phyloP scores from a whole-genome alignment of 2,797 vertebrate genomes.

The Vireo griseus region DNA sequence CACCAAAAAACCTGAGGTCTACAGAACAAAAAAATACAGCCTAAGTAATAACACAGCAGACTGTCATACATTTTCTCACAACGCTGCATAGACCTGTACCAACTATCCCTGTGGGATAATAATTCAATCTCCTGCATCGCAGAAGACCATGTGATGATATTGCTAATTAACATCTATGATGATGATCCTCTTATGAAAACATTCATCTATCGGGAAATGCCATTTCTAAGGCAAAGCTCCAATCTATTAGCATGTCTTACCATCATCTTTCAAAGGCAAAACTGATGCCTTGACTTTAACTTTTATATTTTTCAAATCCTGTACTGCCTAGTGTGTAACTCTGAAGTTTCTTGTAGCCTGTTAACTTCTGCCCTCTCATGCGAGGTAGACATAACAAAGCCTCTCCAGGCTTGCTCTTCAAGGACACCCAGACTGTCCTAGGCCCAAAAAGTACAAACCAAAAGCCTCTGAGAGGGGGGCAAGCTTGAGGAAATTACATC shows the following conservation, averaged over 20 bases:
- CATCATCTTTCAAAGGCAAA: neutral
- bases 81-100: neutral
- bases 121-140: neutral
- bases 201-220: neutral
- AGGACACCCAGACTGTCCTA: no score
- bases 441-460: no score
- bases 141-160: neutral
- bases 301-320: no score
- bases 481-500: no score
- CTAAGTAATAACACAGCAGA: neutral
- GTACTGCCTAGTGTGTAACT: no score
- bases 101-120: neutral
- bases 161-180: conserved; percentile 11
- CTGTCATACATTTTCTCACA: neutral
- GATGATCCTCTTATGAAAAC: neutral
- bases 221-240: neutral
- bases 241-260: neutral
- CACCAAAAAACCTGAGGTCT: neutral
- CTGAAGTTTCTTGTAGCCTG: no score
- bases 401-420: no score
- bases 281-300: no score
- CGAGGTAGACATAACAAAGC: no score
- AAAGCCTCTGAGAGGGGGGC: no score
- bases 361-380: no score
- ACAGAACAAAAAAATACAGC: neutral